A percentile compares a stretch with the other conserved stretches of the same genome.
Conservation (phyloP, 2,888 invertebrate genomes). For the Apotomis capreana region DNA sequence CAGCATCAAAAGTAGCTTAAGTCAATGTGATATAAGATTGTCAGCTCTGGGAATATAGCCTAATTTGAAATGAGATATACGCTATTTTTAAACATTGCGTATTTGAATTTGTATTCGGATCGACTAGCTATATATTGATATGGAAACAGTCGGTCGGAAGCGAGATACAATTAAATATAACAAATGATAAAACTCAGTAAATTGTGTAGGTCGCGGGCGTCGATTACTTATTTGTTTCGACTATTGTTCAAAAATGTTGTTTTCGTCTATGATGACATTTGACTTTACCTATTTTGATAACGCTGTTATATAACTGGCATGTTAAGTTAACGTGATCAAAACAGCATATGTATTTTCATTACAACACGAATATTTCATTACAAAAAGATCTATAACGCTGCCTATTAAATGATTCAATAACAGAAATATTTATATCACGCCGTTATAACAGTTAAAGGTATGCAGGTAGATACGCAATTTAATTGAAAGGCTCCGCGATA, state of each 20-base stretch:
- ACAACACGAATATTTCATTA: neutral
- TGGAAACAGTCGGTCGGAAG: no score
- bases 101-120: no score
- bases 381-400: neutral
- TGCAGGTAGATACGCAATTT: constrained; percentile 40
- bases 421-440: constrained; percentile 10
- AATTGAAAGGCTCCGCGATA: constrained; percentile 31
- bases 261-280: constrained; percentile 48
- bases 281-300: constrained; percentile 43
- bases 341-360: neutral
- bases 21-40: no score
- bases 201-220: constrained; percentile 5
- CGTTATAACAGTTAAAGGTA: constrained; percentile 35
- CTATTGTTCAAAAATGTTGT: constrained; percentile 8
- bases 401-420: constrained; percentile 22
- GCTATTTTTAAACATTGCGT: no score
- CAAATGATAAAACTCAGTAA: constrained; percentile 1
- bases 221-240: neutral
- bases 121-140: no score
- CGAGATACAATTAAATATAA: neutral
- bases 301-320: constrained; percentile 8
- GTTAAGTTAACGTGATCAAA: neutral
- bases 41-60: no score
- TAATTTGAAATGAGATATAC: no score
- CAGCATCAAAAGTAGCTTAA: no score